Evolutionary conservation across 2,113 vertebrate species (phyloP), one percentile per base, ranked within the genome.

Genomic region (Lepidothrix coronata): DNA sequence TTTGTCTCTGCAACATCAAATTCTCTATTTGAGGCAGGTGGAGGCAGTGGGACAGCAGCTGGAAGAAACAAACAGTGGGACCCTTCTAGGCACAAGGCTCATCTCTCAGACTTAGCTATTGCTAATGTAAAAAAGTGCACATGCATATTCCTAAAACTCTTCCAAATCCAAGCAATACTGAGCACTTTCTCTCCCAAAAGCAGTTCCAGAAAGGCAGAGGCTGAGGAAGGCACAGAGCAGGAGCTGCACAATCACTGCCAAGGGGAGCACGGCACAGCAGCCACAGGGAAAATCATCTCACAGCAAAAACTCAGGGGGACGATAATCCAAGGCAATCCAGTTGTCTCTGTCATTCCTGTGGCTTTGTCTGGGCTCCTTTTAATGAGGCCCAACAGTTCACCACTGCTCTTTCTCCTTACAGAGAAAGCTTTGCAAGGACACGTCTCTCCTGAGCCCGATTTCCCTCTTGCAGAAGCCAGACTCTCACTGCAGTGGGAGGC

Each of bases 301-400:
- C 33, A 48, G 78, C 22, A 76, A 71, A 91, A 85, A 48, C 37
- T 67, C 68, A 43, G 67, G 33, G 7, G 39, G 8, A 63, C 24
- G 65, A 49, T 12, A 76, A 80, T 31, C 16, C 18, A 43, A 88
- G 23, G 52, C 35, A 89, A 82, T 54, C 55, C 54, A 71, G 62
- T 43, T 33, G 25, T 79, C 35, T 66, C 46, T 41, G 18, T 68
- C 67, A 33, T 55, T 68, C 41, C 35, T 48, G 49, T 67, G 75
- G 58, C 58, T 82, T 75, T 91, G n/a, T 59, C 68, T 87, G 71
- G 58, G n/a, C n/a, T 93, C 48, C 35, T 83, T 85, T 52, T 78
- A 88, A 85, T 23, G 57, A 90, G 41, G 8, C n/a, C 31, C 37
- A 74, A 37, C 31, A 57, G 43, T 62, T 91, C 66, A 67, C 14